These are phyloP conservation scores for Portevinia maculata DNA, from an alignment of 2,888 invertebrate genomes.

Conservation along the genomic window DNA sequence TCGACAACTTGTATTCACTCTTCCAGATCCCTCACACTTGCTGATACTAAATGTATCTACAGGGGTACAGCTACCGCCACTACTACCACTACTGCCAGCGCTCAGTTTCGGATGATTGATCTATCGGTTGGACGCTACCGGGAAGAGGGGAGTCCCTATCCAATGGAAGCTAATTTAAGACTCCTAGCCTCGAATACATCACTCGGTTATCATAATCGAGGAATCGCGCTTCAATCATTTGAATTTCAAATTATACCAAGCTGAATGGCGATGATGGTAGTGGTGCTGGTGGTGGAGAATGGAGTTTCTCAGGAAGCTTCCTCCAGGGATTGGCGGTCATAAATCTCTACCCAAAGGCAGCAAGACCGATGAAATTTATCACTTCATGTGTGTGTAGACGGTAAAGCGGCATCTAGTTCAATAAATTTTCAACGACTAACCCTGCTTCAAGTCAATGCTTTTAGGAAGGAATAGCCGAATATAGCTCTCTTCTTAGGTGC, in stretches of 20 bases:
- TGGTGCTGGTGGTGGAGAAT: conserved; percentile 8
- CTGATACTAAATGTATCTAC: conserved; percentile 30
- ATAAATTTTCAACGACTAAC: conserved; percentile 67
- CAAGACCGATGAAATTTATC: conserved; percentile 60
- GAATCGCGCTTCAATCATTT: conserved; percentile 76
- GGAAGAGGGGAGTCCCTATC: conserved; percentile 20
- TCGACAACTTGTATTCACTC: conserved; percentile 46
- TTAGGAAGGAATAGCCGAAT: conserved; percentile 7
- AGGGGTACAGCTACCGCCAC: conserved; percentile 1
- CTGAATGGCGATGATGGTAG: conserved; percentile 15
- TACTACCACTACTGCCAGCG: neutral
- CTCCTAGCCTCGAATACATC: conserved; percentile 66
- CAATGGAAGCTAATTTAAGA: conserved; percentile 72
- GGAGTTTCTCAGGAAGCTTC: conserved; percentile 66
- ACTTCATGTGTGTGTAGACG: conserved; percentile 48
- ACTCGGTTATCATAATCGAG: conserved; percentile 75
- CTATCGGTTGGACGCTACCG: conserved; percentile 11
- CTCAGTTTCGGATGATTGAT: conserved; percentile 62
- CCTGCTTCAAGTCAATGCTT: conserved; percentile 65
- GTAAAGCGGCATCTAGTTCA: conserved; percentile 71
- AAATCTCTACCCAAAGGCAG: conserved; percentile 62
- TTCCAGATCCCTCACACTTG: conserved; percentile 39
- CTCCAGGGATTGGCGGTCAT: conserved; percentile 63
- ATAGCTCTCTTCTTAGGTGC: conserved; percentile 56
- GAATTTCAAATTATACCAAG: conserved; percentile 75